Conservation (phyloP, 2,113 vertebrate species). For the Eleginops maclovinus region DNA sequence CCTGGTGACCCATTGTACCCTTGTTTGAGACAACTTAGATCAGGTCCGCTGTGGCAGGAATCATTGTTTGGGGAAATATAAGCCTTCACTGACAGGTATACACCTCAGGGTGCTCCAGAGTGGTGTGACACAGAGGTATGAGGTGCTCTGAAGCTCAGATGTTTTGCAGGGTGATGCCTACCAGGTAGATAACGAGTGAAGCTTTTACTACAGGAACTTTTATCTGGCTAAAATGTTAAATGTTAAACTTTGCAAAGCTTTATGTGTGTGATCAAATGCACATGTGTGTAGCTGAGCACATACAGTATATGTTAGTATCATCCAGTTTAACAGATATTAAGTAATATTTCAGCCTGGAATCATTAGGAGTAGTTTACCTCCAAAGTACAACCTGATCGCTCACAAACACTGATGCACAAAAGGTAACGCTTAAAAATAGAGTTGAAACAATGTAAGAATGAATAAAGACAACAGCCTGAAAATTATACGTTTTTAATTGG, state of each 20-base stretch:
- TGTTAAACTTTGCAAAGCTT: background rate
- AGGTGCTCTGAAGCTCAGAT: conserved; percentile 42
- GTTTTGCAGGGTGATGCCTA: conserved; percentile 5
- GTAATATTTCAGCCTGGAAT: conserved; percentile 49
- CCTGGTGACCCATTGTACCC: conserved; percentile 17
- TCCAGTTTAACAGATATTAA: conserved; percentile 64
- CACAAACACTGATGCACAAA: conserved; percentile 21
- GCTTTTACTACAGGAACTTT: background rate
- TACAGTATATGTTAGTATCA: conserved; percentile 8
- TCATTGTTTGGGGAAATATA: conserved; percentile 5
- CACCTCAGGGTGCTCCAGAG: conserved; percentile 54
- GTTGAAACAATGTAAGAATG: too few species aligned
- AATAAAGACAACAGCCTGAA: background rate
- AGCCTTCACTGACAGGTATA: conserved; percentile 34
- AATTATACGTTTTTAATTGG: background rate
- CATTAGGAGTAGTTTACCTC: conserved; percentile 56
- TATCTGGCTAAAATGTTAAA: conserved; percentile 24
- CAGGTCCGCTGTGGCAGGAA: conserved; percentile 26
- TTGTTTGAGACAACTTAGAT: conserved; percentile 27
- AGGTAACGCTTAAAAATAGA: background rate
- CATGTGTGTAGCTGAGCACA: background rate
- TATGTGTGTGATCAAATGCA: conserved; percentile 6
- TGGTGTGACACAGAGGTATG: conserved; percentile 41
- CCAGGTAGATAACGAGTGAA: conserved; percentile 1
- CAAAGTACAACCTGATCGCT: conserved; percentile 44